Conservation (phyloP, 2,797 vertebrate genomes). For the Syndactyla subalaris region DNA sequence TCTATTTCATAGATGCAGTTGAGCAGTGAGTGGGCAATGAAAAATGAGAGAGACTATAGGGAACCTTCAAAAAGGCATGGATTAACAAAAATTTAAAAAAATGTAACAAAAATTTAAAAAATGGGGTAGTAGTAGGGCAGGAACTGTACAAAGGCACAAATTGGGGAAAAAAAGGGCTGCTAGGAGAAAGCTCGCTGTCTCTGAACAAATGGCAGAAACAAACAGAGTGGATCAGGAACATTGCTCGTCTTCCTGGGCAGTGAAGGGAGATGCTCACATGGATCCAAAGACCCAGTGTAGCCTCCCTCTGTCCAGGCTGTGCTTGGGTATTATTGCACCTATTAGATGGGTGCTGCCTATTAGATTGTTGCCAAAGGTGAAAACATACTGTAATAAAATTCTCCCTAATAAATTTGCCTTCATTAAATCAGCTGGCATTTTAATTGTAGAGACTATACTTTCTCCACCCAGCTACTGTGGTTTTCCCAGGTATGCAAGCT, state of each 20-base stretch:
- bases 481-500: background rate
- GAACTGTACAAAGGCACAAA: background rate
- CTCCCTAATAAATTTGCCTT: constrained; percentile 4
- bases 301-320: accelerated
- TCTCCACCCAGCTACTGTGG: constrained; percentile 13
- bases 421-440: constrained; percentile 22
- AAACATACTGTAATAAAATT: background rate
- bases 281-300: background rate
- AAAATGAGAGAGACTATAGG: background rate
- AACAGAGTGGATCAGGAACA: background rate
- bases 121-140: background rate
- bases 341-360: background rate
- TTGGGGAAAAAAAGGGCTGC: background rate
- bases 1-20: background rate
- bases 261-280: background rate
- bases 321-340: background rate
- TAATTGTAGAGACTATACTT: background rate
- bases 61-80: background rate
- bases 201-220: background rate
- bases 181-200: background rate
- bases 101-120: background rate
- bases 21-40: background rate
- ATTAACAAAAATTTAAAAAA: background rate
- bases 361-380: background rate
- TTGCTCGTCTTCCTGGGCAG: background rate